phyloP scores from a whole-genome alignment of 2,113 vertebrate species.

The Chinchilla lanigera region DNA sequence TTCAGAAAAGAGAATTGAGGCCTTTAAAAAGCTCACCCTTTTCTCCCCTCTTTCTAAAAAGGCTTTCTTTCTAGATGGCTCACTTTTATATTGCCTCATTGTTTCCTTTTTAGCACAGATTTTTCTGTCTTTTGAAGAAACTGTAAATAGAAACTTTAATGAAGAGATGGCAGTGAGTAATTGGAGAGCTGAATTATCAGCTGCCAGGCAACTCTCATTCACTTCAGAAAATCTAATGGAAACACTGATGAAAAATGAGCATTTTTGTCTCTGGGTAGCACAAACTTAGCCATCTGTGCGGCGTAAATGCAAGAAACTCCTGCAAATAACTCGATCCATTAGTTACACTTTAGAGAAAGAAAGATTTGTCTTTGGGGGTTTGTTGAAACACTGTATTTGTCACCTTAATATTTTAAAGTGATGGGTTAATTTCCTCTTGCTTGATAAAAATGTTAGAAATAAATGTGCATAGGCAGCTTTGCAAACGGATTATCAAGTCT shows the following conservation, averaged over 20 bases:
- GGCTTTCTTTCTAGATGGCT: slow-evolving; percentile 62
- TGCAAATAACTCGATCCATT: slow-evolving; percentile 30
- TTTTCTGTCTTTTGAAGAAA: slow-evolving; percentile 71
- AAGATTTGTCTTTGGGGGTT: slow-evolving; percentile 6
- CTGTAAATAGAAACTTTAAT: slow-evolving; percentile 79
- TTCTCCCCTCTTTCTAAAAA: neutral
- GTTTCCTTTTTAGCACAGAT: slow-evolving; percentile 74
- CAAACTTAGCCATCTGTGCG: slow-evolving; percentile 52
- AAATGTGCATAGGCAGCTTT: neutral
- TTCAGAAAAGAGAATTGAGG: slow-evolving; percentile 36
- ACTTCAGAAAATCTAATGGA: slow-evolving; percentile 68
- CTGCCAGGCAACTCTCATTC: slow-evolving; percentile 73
- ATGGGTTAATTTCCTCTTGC: neutral
- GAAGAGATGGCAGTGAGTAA: slow-evolving; percentile 71
- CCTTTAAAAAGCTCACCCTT: slow-evolving; percentile 60
- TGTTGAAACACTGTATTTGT: slow-evolving; percentile 37
- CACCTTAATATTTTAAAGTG: slow-evolving; percentile 15
- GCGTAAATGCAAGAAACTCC: neutral
- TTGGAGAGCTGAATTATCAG: slow-evolving; percentile 75
- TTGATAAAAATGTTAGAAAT: slow-evolving; percentile 16
- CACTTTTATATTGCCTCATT: slow-evolving; percentile 72
- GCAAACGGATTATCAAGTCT: neutral
- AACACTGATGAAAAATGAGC: slow-evolving; percentile 46
- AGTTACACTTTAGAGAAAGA: slow-evolving; percentile 45
- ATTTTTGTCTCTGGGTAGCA: slow-evolving; percentile 13